Evolutionary conservation across 1,140 invertebrate genomes (phyloP).

Genomic region (Lanistes nyassanus): DNA sequence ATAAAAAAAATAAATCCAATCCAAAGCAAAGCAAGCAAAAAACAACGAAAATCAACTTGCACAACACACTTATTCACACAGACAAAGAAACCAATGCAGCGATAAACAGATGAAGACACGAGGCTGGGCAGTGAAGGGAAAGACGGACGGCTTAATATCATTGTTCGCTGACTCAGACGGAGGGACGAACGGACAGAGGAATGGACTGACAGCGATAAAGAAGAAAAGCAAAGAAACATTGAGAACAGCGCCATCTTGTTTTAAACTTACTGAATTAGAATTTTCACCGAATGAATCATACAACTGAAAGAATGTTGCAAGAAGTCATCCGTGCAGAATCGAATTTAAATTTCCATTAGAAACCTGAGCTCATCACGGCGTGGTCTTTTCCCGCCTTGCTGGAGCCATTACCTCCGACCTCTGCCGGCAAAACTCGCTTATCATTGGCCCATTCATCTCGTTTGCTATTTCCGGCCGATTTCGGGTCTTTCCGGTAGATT

Average conservation of each 20-base stretch:
- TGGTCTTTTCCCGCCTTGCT: not conserved
- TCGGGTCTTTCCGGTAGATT: slow-evolving; percentile 25
- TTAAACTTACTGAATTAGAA: no score
- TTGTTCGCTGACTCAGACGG: not conserved
- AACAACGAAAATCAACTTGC: no score
- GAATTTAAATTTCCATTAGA: slow-evolving; percentile 1
- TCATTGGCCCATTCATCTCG: slow-evolving; percentile 24
- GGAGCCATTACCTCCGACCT: not conserved
- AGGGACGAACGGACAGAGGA: not conserved
- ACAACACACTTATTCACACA: not conserved
- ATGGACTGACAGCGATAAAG: not conserved
- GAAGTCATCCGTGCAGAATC: not conserved
- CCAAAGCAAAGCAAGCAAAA: no score
- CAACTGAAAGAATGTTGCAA: not conserved
- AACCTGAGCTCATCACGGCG: not conserved
- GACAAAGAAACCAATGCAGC: not conserved
- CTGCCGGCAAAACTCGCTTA: slow-evolving; percentile 1
- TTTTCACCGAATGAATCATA: no score
- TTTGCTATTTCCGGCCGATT: slow-evolving; percentile 24
- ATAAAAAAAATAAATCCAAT: no score
- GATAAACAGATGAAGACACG: slow-evolving; percentile 4
- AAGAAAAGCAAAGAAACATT: slow-evolving; percentile 4
- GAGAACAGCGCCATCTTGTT: not conserved
- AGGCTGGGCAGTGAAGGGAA: no score
- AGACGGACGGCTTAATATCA: no score